Evolutionary conservation across 2,888 invertebrate genomes (phyloP), one percentile per base, ranked within the genome.

Genomic region (Punctoribates punctum): DNA sequence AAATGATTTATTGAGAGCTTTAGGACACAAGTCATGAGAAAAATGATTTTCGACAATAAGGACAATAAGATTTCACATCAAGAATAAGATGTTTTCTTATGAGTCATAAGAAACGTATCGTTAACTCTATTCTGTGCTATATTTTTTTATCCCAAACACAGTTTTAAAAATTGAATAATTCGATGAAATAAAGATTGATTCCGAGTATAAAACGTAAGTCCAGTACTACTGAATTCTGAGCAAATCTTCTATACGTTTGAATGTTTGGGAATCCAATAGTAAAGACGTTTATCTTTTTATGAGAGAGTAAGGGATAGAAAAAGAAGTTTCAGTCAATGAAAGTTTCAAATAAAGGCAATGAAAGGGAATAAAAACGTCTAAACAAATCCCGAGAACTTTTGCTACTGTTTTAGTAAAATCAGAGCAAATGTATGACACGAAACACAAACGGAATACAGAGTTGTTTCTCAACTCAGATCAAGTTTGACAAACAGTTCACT

Each of bases 211-310:
- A 8, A 54, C 20, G 1, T 20, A 54, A 54, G 54, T 54, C 54
- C 48, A 54, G 20, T 54, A 54, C 20, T 54, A 54, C n/a, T 54
- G 54, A 20, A 54, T 20, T 13, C 3, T 48, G 6, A 17, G 20
- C 5, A 54, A n/a, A 54, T n/a, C 13, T 13, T 48, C 5, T 54
- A 20, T 17, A 54, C 54, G 2, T 20, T 20, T 34, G 34, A 34
- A 54, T 54, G 20, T 54, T 1, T n/a, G 20, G 54, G 17, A 20
- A 54, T 54, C 20, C 20, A 20, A 54, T 20, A 54, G 3, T 54
- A 54, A 54, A 54, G 54, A 54, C n/a, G 20, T 54, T 54, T 54
- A 54, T 54, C 54, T 54, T 54, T n/a, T 54, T 54, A n/a, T 54
- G 34, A 54, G 17, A 54, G 54, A 17, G 20, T 4, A 54, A 54